Evolutionary conservation across 2,888 invertebrate species (phyloP).

Genomic region (Leptinotarsa juncta): DNA sequence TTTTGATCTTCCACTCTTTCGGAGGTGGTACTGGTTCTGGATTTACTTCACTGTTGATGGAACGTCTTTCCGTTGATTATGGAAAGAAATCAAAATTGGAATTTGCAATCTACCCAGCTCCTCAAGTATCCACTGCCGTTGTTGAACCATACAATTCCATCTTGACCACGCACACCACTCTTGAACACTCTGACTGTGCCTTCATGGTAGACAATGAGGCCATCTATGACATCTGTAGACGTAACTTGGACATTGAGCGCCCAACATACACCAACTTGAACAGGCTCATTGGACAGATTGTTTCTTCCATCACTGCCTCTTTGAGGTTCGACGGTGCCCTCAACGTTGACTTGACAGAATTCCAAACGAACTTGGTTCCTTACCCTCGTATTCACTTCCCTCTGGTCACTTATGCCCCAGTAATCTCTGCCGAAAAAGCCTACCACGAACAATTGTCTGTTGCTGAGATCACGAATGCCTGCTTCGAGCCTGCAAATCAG

Average conservation of each 20-base stretch:
- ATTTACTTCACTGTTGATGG: constrained; percentile 97
- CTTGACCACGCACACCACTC: constrained; percentile 94
- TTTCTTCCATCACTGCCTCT: constrained; percentile 92
- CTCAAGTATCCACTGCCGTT: constrained; percentile 88
- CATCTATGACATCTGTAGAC: constrained; percentile 92
- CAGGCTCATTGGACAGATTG: constrained; percentile 94
- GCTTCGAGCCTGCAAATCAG: constrained; percentile 96
- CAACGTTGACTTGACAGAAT: constrained; percentile 93
- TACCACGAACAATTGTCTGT: constrained; percentile 93
- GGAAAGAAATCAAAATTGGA: constrained; percentile 96
- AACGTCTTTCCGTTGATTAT: constrained; percentile 94
- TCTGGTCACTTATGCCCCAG: constrained; percentile 90
- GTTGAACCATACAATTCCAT: constrained; percentile 99
- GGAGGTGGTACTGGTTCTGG: constrained; percentile 95
- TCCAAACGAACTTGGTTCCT: constrained; percentile 95
- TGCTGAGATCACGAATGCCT: constrained; percentile 93
- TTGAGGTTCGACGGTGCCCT: constrained; percentile 93
- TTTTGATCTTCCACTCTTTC: constrained; percentile 96
- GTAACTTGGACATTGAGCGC: constrained; percentile 94
- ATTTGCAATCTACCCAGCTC: constrained; percentile 97
- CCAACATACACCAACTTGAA: constrained; percentile 98
- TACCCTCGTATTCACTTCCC: constrained; percentile 98
- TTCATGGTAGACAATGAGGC: constrained; percentile 96
- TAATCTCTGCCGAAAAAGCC: constrained; percentile 94
- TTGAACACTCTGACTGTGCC: constrained; percentile 95